A percentile compares a stretch with the other conserved stretches of the same genome.
Conservation (phyloP, 2,888 invertebrate genomes). For the Xestia c-nigrum region DNA sequence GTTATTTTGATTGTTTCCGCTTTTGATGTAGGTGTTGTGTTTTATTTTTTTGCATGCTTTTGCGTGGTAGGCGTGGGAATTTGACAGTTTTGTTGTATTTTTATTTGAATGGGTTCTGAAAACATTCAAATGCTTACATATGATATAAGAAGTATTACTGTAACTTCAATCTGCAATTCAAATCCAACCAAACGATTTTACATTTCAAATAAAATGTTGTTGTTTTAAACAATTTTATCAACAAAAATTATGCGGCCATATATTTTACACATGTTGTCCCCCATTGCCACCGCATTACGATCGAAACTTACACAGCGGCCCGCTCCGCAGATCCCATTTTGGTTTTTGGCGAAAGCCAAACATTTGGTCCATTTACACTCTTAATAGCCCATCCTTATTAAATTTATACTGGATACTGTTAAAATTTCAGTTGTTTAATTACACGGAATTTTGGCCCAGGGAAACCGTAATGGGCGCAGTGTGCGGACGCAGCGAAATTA, state of each 20-base stretch:
- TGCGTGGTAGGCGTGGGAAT: not conserved
- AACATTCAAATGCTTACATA: not conserved
- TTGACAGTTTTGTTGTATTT: not conserved
- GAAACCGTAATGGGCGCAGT: conserved; percentile 81
- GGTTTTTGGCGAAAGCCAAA: conserved; percentile 89
- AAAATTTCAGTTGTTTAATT: conserved; percentile 90
- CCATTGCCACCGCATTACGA: conserved; percentile 68
- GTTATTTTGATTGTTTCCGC: conserved; percentile 81
- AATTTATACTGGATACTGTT: conserved; percentile 88
- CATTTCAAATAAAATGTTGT: not conserved
- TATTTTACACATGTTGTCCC: conserved; percentile 54
- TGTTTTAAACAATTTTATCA: conserved; percentile 5
- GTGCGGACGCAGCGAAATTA: conserved; percentile 81
- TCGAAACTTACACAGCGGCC: conserved; percentile 74
- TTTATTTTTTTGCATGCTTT: conserved; percentile 33
- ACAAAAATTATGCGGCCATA: conserved; percentile 37
- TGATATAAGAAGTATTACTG: not conserved
- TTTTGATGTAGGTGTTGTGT: conserved; percentile 56
- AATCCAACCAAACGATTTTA: not conserved
- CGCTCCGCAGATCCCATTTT: conserved; percentile 81
- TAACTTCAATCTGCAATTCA: not conserved
- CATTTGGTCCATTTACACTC: conserved; percentile 84
- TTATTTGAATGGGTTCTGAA: not conserved
- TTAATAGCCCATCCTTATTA: conserved; percentile 88
- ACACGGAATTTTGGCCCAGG: conserved; percentile 85